Percentiles rank a stretch among this genome's conserved stretches.
Conservation (phyloP, 1,140 invertebrate species). For the Drosophila lowei region DNA sequence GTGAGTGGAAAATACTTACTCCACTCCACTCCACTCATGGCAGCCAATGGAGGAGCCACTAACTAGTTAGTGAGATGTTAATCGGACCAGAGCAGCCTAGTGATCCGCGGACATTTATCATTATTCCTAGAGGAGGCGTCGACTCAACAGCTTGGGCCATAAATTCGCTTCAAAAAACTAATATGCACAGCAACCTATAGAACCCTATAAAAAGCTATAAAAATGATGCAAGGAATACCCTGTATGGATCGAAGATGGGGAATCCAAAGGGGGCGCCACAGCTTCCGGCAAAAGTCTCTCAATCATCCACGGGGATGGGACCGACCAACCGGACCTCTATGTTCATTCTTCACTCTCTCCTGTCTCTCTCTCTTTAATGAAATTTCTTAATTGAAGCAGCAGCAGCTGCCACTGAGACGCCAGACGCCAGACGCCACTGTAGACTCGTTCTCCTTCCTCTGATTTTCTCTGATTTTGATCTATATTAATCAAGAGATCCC, state of each 20-base stretch:
- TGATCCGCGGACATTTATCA: slow-evolving; percentile 49
- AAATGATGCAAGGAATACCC: slow-evolving; percentile 14
- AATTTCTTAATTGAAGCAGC: slow-evolving; percentile 80
- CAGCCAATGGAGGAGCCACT: slow-evolving; percentile 22
- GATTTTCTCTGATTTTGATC: slow-evolving; percentile 62
- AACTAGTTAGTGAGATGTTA: slow-evolving; percentile 54
- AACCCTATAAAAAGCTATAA: slow-evolving; percentile 11
- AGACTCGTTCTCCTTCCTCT: slow-evolving; percentile 56
- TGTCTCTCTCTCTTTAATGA: slow-evolving; percentile 60
- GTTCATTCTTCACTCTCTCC: slow-evolving; percentile 42
- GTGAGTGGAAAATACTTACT: slow-evolving; percentile 39
- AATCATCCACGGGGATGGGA: slow-evolving; percentile 1
- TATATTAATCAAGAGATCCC: slow-evolving; percentile 73
- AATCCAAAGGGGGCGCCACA: slow-evolving; percentile 37
- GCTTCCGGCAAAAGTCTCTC: slow-evolving; percentile 65
- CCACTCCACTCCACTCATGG: slow-evolving; percentile 18
- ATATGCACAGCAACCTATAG: slow-evolving; percentile 18
- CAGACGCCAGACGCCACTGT: slow-evolving; percentile 64
- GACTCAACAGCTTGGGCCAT: slow-evolving; percentile 48
- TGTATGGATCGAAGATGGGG: neutral
- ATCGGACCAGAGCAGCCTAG: slow-evolving; percentile 24
- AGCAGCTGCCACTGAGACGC: slow-evolving; percentile 31
- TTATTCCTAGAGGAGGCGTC: slow-evolving; percentile 53
- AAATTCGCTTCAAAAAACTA: slow-evolving; percentile 49
- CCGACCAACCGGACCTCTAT: slow-evolving; percentile 4